Conservation (phyloP, 2,888 invertebrate species). For the Caenorhabditis doughertyi region DNA sequence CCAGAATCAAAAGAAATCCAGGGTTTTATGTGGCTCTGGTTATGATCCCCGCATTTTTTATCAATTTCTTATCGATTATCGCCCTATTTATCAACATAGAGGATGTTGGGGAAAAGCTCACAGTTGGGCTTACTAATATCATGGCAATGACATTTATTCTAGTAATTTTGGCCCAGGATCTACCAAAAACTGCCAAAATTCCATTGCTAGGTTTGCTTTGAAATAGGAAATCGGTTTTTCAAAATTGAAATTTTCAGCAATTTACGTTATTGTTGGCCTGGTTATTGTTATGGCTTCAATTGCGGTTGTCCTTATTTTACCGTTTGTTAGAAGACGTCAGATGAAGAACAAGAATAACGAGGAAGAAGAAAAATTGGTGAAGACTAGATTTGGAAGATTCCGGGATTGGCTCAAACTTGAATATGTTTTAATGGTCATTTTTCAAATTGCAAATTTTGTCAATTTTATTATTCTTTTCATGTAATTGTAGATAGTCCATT, state of each 20-base stretch:
- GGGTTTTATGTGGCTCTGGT: constrained; percentile 57
- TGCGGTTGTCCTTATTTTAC: constrained; percentile 8
- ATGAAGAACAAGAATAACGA: not conserved
- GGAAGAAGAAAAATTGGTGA: constrained; percentile 1
- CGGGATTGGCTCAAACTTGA: constrained; percentile 7
- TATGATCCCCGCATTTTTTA: constrained; percentile 58
- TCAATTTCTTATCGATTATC: constrained; percentile 52
- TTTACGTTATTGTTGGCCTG: constrained; percentile 44
- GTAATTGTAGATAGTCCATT: not conserved
- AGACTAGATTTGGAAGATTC: constrained; percentile 1
- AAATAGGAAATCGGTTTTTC: not conserved
- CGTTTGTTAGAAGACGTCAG: not conserved
- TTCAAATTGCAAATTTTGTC: constrained; percentile 45
- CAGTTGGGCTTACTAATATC: constrained; percentile 62
- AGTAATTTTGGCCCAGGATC: constrained; percentile 54
- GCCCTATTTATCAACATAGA: constrained; percentile 50
- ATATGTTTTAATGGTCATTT: constrained; percentile 38
- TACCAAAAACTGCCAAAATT: constrained; percentile 57
- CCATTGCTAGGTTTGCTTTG: constrained; percentile 5
- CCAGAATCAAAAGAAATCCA: constrained; percentile 49
- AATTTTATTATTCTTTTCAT: constrained; percentile 47
- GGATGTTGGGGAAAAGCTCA: constrained; percentile 31
- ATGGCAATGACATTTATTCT: constrained; percentile 66
- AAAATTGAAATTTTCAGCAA: constrained; percentile 16
- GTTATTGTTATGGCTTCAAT: constrained; percentile 44